These are phyloP conservation scores for Miltochrista miniata DNA, from an alignment of 2,888 invertebrate species.

Conservation along the genomic window DNA sequence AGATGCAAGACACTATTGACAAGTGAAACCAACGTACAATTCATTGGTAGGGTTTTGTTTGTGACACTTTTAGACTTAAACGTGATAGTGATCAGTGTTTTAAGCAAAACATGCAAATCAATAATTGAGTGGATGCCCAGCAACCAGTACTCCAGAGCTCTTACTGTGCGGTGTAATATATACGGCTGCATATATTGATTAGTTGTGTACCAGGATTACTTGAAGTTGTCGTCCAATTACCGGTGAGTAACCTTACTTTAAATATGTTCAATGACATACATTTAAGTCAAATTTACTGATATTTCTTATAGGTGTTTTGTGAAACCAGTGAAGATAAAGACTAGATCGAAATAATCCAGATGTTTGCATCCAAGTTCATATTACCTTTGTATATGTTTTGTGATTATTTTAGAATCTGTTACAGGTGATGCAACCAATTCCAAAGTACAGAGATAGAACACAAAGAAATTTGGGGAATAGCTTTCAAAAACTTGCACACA, in stretches of 20 bases:
- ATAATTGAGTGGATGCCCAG: constrained; percentile 70
- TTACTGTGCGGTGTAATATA: constrained; percentile 63
- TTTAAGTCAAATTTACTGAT: constrained; percentile 16
- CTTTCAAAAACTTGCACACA: not conserved
- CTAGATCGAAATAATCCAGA: not conserved
- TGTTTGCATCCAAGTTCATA: not conserved
- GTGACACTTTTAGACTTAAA: constrained; percentile 66
- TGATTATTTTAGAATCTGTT: not conserved
- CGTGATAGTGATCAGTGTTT: constrained; percentile 68
- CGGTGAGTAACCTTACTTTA: constrained; percentile 54
- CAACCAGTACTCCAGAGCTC: constrained; percentile 57
- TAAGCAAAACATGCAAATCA: constrained; percentile 74
- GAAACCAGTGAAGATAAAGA: constrained; percentile 4
- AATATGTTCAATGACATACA: constrained; percentile 9
- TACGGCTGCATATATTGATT: constrained; percentile 80
- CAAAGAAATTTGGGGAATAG: not conserved
- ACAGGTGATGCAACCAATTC: not conserved
- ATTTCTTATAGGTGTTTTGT: constrained; percentile 4
- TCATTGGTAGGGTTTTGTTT: constrained; percentile 62
- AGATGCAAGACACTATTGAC: constrained; percentile 70
- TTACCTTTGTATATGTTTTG: not conserved
- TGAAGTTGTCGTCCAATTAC: constrained; percentile 57
- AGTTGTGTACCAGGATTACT: constrained; percentile 59
- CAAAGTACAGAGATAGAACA: not conserved
- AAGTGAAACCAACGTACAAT: constrained; percentile 76